Evolutionary conservation across 2,888 invertebrate species (phyloP).

Genomic region (Gastrophysa polygoni): DNA sequence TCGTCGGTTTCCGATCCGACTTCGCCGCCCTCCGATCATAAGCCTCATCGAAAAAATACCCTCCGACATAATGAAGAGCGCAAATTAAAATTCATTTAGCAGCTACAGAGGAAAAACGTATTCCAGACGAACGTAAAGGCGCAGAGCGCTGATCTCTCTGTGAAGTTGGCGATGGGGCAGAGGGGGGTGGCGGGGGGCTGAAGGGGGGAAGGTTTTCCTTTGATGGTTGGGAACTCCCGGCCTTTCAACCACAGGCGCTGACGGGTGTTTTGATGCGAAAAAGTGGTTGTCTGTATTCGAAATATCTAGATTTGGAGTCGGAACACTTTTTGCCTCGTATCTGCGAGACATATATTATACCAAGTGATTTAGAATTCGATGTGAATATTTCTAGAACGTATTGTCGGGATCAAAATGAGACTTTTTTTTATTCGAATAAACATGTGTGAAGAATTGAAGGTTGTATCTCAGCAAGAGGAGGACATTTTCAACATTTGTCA

Average conservation of each 20-base stretch:
- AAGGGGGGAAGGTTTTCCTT: conserved; percentile 39
- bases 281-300: not conserved
- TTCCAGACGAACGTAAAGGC: not conserved
- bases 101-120: conserved; percentile 39
- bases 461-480: too few relatives aligned
- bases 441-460: too few relatives aligned
- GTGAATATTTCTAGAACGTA: too few relatives aligned
- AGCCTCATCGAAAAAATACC: conserved; percentile 35
- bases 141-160: conserved; percentile 10
- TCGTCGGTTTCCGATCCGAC: conserved; percentile 21
- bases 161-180: conserved; percentile 25
- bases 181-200: conserved; percentile 27
- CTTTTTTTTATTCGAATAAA: too few relatives aligned
- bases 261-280: not conserved
- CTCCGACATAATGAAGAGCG: conserved; percentile 37
- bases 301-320: not conserved
- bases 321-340: not conserved
- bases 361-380: too few relatives aligned
- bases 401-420: too few relatives aligned
- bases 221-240: conserved; percentile 40
- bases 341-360: too few relatives aligned
- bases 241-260: not conserved
- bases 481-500: too few relatives aligned
- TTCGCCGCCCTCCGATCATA: conserved; percentile 26
- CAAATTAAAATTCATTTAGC: conserved; percentile 45